Evolutionary conservation across 2,888 invertebrate genomes (phyloP), one percentile per base, ranked within the genome.

Genomic region (Pseudoips prasinana): DNA sequence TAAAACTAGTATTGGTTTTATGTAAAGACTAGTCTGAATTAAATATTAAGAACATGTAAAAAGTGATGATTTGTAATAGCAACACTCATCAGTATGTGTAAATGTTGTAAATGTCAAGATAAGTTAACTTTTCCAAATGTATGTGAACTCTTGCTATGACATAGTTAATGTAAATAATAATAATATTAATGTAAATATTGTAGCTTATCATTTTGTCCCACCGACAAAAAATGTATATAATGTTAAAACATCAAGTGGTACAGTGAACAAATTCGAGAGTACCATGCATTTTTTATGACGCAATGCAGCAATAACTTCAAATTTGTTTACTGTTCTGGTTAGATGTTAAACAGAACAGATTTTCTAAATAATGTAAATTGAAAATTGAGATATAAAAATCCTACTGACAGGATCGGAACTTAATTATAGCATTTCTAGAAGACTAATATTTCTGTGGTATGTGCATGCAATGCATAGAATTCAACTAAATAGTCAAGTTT

Each of bases 141-240:
- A 22, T 30, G 29, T 34, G 24, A 27, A 27, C 11, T 20, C 29
- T 29, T 45, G 29, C 25, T 41, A 27, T 44, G 50, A 49, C 45
- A 47, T 39, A 27, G 29, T 45, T 42, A 46, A 40, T 54, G 44
- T 57, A 57, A 59, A 57, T 62, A 58, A 48, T 59, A 42, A 6
- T 20, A 20, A 20, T 20, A 20, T 20, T 2, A 54, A 52, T 66
- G 60, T 77, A 74, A 68, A 73, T 77, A 73, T 54, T 58, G 58
- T 73, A 74, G 69, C 62, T 69, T 80, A 77, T 75, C 62, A 69
- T 73, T 74, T 74, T 73, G 79, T 81, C 80, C 81, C 83, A 81
- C 83, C 81, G 65, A 72, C 68, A 66, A 66, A 67, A 14, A 62
- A 40, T 56, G 52, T 56, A 54, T 40, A 48, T 61, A 62, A 55